A percentile compares a stretch with the other conserved stretches of the same genome.
phyloP scores from a whole-genome alignment of 2,113 vertebrate genomes.

The Pitta sordida region DNA sequence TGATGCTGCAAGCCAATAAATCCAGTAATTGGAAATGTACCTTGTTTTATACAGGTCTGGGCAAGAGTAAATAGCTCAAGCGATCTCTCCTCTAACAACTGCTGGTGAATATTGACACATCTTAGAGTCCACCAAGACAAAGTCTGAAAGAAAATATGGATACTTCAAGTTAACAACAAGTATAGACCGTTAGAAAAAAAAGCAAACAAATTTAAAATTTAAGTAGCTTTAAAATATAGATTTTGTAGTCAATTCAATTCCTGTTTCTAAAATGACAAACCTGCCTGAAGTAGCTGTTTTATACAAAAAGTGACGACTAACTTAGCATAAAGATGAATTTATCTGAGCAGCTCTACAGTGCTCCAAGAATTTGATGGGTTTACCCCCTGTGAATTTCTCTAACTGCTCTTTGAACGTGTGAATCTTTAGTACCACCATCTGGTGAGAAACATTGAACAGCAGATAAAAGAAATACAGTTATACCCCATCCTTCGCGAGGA shows the following conservation, averaged over 20 bases:
- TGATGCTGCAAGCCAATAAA: background rate
- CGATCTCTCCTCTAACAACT: constrained; percentile 89
- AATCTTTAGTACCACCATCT: background rate
- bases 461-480: background rate
- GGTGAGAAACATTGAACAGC: background rate
- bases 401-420: background rate
- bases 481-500: no score
- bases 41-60: constrained; percentile 78
- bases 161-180: background rate
- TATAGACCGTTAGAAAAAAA: background rate
- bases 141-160: constrained; percentile 68
- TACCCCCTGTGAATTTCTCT: background rate
- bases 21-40: constrained; percentile 53
- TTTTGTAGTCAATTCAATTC: background rate
- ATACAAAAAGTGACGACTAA: background rate
- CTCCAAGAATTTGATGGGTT: background rate
- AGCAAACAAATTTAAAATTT: background rate
- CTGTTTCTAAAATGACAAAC: background rate
- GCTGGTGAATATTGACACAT: constrained; percentile 87
- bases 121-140: constrained; percentile 92
- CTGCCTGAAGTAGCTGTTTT: background rate
- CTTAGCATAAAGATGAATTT: background rate
- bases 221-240: background rate
- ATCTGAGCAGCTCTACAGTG: background rate
- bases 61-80: constrained; percentile 79